phyloP scores from a whole-genome alignment of 1,140 invertebrate genomes.

The Hypsibius dujardini region DNA sequence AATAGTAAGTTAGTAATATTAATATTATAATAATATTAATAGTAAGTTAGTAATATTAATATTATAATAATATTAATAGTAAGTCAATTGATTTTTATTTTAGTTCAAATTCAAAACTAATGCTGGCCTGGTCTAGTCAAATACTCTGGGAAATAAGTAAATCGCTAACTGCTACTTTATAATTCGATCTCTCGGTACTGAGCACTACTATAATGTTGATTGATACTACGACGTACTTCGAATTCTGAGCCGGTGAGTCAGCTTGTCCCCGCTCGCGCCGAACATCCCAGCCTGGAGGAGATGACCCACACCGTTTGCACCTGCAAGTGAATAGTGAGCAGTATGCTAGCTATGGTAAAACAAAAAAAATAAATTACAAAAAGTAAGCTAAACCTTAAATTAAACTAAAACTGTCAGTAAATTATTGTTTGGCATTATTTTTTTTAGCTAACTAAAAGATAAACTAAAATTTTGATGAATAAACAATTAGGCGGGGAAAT shows the following conservation, averaged over 20 bases:
- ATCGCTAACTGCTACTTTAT: too few species aligned
- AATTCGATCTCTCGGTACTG: too few species aligned
- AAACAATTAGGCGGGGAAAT: too few species aligned
- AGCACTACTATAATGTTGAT: constrained; percentile 23
- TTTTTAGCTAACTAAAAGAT: constrained; percentile 26
- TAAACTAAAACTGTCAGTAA: too few species aligned
- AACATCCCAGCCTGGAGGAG: constrained; percentile 11
- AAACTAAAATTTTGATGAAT: constrained; percentile 15
- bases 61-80: background rate
- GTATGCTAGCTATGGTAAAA: background rate
- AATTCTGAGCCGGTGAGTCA: constrained; percentile 11
- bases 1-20: too few species aligned
- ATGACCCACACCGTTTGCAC: background rate
- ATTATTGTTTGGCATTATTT: constrained; percentile 2
- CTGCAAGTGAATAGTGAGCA: background rate
- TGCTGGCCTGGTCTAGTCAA: too few species aligned
- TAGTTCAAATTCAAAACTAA: too few species aligned
- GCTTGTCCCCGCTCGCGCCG: background rate
- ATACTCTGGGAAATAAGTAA: too few species aligned
- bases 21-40: too few species aligned
- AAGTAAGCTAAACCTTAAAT: background rate
- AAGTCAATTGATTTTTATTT: background rate
- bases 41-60: background rate
- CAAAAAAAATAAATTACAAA: constrained; percentile 22
- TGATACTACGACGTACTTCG: constrained; percentile 15